These are phyloP conservation scores for Orthonyx spaldingii DNA, from an alignment of 2,113 vertebrate species.

Conservation along the genomic window DNA sequence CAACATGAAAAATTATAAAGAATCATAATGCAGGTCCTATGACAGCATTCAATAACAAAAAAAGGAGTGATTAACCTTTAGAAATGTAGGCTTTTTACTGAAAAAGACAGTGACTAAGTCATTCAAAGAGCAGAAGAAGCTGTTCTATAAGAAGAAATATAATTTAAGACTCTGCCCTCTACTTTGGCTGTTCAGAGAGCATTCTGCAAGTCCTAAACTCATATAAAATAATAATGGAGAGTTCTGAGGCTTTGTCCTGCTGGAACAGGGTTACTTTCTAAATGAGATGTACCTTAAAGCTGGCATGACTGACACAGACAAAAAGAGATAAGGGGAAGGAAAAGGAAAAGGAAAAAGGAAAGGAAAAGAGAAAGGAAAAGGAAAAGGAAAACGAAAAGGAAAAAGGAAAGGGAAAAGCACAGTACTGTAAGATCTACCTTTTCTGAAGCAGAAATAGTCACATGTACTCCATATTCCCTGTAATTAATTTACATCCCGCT, in stretches of 20 bases:
- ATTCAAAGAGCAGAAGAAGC: neutral
- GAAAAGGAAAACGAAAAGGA: neutral
- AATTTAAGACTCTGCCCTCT: neutral
- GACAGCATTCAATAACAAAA: neutral
- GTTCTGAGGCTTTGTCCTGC: neutral
- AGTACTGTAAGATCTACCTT: neutral
- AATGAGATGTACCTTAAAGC: neutral
- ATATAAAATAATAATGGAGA: neutral
- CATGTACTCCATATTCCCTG: accelerated
- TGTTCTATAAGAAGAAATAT: neutral
- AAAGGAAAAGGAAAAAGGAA: neutral
- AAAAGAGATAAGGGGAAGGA: neutral
- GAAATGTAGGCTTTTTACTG: neutral
- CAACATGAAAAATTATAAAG: neutral
- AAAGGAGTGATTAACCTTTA: neutral
- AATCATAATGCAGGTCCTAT: neutral
- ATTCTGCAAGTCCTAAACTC: neutral
- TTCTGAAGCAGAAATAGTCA: neutral
- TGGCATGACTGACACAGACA: neutral
- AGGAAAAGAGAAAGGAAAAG: neutral
- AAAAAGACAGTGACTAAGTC: neutral
- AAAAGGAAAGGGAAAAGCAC: neutral
- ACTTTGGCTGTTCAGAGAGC: neutral
- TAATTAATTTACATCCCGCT: neutral
- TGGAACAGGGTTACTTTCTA: neutral